These are phyloP conservation scores for Chloroclysta siterata DNA, from an alignment of 2,888 invertebrate species.

Conservation along the genomic window DNA sequence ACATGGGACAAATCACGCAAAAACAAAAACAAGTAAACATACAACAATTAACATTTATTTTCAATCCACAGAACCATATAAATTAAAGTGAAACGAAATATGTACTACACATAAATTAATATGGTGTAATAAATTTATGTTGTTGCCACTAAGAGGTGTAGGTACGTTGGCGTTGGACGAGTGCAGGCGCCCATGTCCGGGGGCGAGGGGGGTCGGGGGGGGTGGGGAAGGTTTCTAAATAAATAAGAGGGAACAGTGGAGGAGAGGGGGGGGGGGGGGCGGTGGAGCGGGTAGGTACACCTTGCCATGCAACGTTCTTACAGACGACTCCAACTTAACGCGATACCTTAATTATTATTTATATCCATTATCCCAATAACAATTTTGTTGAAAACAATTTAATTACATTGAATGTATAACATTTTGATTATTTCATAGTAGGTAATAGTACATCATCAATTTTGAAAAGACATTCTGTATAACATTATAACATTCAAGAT, in stretches of 20 bases:
- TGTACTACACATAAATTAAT: constrained; percentile 72
- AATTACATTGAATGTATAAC: constrained; percentile 37
- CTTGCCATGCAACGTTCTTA: constrained; percentile 55
- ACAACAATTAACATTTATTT: constrained; percentile 83
- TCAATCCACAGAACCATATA: constrained; percentile 83
- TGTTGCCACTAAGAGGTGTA: constrained; percentile 55
- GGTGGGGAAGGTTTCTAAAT: neutral
- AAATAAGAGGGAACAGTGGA: constrained; percentile 19
- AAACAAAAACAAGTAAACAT: constrained; percentile 71
- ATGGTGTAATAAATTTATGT: constrained; percentile 65
- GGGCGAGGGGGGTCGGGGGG: constrained; percentile 16
- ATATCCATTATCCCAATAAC: constrained; percentile 55
- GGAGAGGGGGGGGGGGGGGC: constrained; percentile 30
- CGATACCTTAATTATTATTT: constrained; percentile 56
- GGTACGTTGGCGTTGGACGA: constrained; percentile 19
- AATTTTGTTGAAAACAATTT: constrained; percentile 57
- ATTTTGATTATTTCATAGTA: constrained; percentile 24
- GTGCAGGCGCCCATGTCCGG: constrained; percentile 14
- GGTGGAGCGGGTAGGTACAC: constrained; percentile 34
- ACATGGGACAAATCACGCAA: neutral
- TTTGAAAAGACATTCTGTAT: constrained; percentile 57
- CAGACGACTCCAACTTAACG: constrained; percentile 64
- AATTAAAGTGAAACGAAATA: constrained; percentile 78
- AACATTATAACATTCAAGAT: constrained; percentile 75
- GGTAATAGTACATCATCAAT: constrained; percentile 23